Evolutionary conservation across 2,113 vertebrate genomes (phyloP).

Genomic region (Podarcis raffonei): DNA sequence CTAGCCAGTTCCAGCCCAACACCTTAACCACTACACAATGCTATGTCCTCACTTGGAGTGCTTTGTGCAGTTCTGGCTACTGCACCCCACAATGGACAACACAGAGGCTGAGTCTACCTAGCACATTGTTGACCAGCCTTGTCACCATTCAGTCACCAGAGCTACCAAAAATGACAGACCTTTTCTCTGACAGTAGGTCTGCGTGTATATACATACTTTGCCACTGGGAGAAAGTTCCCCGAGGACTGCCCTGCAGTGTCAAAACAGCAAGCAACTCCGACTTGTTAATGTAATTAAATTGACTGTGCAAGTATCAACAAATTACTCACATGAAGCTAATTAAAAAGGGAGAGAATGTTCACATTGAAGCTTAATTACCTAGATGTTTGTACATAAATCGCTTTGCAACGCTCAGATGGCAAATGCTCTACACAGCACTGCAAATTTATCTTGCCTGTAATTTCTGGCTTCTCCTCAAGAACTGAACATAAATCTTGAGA

Average conservation of each 20-base stretch:
- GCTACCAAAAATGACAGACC: background rate
- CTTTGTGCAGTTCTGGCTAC: background rate
- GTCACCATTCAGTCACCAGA: background rate
- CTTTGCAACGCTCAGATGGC: background rate
- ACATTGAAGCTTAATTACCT: background rate
- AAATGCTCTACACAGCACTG: background rate
- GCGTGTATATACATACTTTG: background rate
- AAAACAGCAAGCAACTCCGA: background rate
- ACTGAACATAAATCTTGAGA: background rate
- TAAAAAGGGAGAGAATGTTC: background rate
- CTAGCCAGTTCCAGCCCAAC: background rate
- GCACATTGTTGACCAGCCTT: background rate
- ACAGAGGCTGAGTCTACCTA: no score
- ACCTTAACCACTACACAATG: background rate
- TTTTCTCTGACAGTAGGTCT: background rate
- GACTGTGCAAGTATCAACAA: background rate
- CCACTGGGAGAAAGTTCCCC: background rate
- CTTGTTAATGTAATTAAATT: background rate
- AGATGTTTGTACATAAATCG: background rate
- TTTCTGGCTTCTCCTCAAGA: background rate
- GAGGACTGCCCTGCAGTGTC: background rate
- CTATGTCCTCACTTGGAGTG: background rate
- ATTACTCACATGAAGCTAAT: conserved; percentile 12
- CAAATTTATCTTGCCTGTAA: background rate
- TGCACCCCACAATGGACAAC: background rate